These are phyloP conservation scores for Artibeus jamaicensis DNA, from an alignment of 2,797 vertebrate species.

Conservation along the genomic window DNA sequence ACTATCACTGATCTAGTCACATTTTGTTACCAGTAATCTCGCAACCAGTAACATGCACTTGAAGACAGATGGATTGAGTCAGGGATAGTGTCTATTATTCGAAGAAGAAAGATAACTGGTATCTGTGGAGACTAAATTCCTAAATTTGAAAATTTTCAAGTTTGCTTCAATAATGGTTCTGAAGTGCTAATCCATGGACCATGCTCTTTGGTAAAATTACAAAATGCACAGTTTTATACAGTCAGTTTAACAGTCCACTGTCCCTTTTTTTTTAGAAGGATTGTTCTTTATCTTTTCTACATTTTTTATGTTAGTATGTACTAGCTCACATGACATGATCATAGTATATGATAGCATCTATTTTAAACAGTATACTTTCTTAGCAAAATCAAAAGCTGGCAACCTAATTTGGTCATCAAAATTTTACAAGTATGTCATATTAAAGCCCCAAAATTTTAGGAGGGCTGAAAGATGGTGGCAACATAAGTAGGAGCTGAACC, in stretches of 20 bases:
- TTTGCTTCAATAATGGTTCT: neutral
- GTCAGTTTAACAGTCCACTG: neutral
- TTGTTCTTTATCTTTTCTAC: neutral
- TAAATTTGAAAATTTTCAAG: neutral
- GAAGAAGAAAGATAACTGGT: neutral
- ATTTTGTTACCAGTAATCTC: neutral
- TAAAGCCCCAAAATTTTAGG: neutral
- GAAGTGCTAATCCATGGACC: neutral
- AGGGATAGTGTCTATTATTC: neutral
- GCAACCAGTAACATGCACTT: neutral
- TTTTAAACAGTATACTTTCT: neutral
- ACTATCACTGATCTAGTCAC: neutral
- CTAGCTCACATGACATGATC: neutral
- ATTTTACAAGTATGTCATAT: neutral
- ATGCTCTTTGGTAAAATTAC: neutral
- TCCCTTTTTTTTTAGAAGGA: neutral
- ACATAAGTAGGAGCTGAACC: no score
- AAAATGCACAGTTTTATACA: neutral
- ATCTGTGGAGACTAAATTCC: neutral
- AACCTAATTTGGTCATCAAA: neutral
- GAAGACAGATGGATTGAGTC: neutral
- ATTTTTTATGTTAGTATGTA: neutral
- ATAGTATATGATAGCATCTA: neutral
- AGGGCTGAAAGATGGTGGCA: no score
- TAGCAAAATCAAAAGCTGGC: neutral